Conservation (phyloP, 2,797 vertebrate species). For the Peromyscus aztecus region DNA sequence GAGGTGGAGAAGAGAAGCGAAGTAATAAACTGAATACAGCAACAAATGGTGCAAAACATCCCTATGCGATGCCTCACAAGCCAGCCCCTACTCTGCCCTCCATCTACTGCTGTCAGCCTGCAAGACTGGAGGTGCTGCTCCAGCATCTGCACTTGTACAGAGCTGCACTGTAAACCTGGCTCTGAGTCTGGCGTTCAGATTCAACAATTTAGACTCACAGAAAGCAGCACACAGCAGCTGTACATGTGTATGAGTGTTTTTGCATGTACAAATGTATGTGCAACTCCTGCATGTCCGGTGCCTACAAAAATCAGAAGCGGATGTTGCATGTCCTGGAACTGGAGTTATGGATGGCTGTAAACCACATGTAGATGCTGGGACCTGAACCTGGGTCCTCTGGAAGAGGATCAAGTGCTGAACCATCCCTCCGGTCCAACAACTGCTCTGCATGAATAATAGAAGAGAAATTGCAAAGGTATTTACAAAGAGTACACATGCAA, state of each 20-base stretch:
- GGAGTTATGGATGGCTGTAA: background rate
- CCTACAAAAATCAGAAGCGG: background rate
- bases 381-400: background rate
- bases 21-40: background rate
- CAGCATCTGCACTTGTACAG: accelerated
- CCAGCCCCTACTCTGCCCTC: background rate
- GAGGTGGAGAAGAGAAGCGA: background rate
- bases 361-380: background rate
- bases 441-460: background rate
- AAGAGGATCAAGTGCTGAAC: background rate
- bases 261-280: background rate
- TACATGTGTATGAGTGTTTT: background rate
- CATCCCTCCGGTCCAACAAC: background rate
- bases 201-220: background rate
- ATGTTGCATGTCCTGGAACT: background rate
- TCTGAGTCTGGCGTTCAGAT: background rate
- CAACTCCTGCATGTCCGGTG: background rate
- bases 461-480: background rate
- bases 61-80: background rate
- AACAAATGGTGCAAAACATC: background rate
- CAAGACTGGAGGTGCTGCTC: accelerated
- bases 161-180: background rate
- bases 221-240: background rate
- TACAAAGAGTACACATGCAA: too few species aligned
- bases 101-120: accelerated